phyloP scores from a whole-genome alignment of 2,113 vertebrate species.

The Seriola rivoliana region DNA sequence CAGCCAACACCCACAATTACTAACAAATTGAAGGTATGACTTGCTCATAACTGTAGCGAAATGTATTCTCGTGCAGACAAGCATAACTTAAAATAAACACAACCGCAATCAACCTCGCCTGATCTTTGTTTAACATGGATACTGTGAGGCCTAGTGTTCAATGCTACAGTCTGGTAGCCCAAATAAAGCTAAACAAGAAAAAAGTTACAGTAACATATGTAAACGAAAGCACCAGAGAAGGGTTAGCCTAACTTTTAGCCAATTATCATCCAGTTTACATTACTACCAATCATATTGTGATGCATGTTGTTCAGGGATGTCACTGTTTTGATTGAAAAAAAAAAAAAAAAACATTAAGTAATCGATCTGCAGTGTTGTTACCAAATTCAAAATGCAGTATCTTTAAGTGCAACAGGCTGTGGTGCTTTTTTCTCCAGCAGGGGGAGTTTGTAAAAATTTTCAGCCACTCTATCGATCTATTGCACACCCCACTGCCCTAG shows the following conservation, averaged over 20 bases:
- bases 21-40: conserved; percentile 6
- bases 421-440: not conserved
- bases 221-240: not conserved
- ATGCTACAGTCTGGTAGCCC: not conserved
- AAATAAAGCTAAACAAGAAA: not conserved
- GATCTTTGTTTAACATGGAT: conserved; percentile 23
- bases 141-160: not conserved
- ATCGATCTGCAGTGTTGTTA: no score
- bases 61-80: conserved; percentile 18
- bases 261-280: not conserved
- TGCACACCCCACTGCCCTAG: not conserved
- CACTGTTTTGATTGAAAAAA: not conserved
- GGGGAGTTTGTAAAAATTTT: no score
- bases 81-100: conserved; percentile 21
- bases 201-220: not conserved
- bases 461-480: no score
- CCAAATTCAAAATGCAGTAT: no score
- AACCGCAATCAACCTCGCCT: conserved; percentile 4
- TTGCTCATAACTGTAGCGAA: not conserved
- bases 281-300: not conserved
- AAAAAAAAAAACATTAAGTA: not conserved
- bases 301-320: not conserved
- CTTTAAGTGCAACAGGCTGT: no score
- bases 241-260: not conserved
- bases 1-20: conserved; percentile 2